These are phyloP conservation scores for Argyrosomus japonicus DNA, from an alignment of 2,113 vertebrate species.

Conservation along the genomic window DNA sequence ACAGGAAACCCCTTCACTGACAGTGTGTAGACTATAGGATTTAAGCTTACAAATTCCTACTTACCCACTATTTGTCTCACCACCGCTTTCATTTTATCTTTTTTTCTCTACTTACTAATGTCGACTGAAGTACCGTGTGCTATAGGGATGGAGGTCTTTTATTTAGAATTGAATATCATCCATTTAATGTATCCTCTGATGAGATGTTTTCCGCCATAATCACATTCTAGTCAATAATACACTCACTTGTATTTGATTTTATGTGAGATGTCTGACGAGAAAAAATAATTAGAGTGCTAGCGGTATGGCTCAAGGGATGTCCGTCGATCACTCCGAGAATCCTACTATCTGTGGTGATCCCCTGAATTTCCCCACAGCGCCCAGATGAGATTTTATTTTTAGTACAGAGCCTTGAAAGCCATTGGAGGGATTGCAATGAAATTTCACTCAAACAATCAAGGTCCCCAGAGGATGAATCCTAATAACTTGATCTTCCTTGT, in stretches of 20 bases:
- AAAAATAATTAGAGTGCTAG: background rate
- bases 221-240: background rate
- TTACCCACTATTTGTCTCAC: constrained; percentile 35
- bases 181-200: background rate
- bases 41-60: constrained; percentile 38
- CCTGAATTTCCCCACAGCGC: no score
- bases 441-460: background rate
- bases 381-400: background rate
- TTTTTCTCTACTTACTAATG: background rate
- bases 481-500: background rate
- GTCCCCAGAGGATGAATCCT: background rate
- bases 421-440: background rate
- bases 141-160: background rate
- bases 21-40: constrained; percentile 29
- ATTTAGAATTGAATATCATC: constrained; percentile 23
- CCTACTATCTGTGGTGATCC: no score
- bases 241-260: constrained; percentile 8
- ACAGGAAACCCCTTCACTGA: constrained; percentile 46
- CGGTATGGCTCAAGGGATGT: background rate
- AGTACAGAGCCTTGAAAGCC: background rate
- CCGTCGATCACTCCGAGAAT: background rate
- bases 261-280: background rate
- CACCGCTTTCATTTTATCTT: constrained; percentile 25
- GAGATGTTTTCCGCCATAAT: background rate
- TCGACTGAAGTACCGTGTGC: background rate